Evolutionary conservation across 2,797 vertebrate species (phyloP).

Genomic region (Scleropages formosus): DNA sequence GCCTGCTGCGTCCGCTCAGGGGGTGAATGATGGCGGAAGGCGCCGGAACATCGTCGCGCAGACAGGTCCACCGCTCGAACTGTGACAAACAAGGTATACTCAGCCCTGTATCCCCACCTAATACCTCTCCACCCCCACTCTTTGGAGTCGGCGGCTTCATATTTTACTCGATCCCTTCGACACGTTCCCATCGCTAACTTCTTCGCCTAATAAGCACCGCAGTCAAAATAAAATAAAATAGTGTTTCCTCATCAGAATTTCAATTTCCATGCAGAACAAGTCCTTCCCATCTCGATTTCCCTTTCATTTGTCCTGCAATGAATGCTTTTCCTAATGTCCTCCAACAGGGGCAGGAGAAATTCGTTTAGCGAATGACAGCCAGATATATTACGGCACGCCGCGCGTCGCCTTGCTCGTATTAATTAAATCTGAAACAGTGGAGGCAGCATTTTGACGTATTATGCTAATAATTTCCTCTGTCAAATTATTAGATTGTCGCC

Average conservation of each 20-base stretch:
- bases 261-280: conserved; percentile 17
- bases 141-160: neutral
- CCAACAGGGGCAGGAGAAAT: conserved; percentile 27
- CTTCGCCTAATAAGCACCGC: neutral
- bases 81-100: no score
- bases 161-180: neutral
- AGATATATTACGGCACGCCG: conserved; percentile 24
- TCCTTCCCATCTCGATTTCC: conserved; percentile 13
- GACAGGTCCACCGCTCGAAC: no score
- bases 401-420: conserved; percentile 27
- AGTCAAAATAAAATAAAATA: neutral
- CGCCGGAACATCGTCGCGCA: no score
- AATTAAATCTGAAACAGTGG: conserved; percentile 29
- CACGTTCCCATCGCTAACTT: neutral
- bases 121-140: neutral
- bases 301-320: conserved; percentile 16
- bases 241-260: neutral
- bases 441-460: conserved; percentile 27
- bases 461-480: conserved; percentile 35
- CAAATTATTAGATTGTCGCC: conserved; percentile 27
- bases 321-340: conserved; percentile 23
- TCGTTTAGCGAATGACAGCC: conserved; percentile 21
- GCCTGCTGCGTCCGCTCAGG: no score
- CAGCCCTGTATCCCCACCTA: neutral
- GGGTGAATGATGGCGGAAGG: no score